Evolutionary conservation across 64 coral and sea anemone species (phyloP).

Genomic region (Exaiptasia diaphana): DNA sequence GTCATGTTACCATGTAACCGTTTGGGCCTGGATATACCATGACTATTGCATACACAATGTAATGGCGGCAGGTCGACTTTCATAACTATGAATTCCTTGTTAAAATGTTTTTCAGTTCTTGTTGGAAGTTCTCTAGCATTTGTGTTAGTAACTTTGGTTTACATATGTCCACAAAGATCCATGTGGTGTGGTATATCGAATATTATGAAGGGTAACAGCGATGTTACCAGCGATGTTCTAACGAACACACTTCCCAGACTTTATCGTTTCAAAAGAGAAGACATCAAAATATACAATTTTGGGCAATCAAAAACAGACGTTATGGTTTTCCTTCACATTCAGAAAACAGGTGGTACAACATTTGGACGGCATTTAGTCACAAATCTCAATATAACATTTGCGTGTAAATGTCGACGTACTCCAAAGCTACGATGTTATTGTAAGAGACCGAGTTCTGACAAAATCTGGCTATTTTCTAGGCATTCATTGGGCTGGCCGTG

Average conservation of each 20-base stretch:
- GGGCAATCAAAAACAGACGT: slow-evolving; percentile 50
- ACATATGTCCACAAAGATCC: background rate
- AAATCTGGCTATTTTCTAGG: slow-evolving; percentile 78
- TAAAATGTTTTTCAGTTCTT: background rate
- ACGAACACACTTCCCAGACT: background rate
- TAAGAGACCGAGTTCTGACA: slow-evolving; percentile 65
- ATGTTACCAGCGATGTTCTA: background rate
- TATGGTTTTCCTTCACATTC: slow-evolving; percentile 92
- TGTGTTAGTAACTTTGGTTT: background rate
- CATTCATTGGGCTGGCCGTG: slow-evolving; percentile 94
- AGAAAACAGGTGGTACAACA: slow-evolving; percentile 89
- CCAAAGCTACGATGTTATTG: slow-evolving; percentile 38
- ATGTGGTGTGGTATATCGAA: background rate
- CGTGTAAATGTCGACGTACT: slow-evolving; percentile 59
- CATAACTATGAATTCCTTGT: too few species aligned
- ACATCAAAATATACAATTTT: slow-evolving; percentile 22
- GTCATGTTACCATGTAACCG: too few species aligned
- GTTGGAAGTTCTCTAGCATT: background rate
- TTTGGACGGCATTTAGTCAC: slow-evolving; percentile 85
- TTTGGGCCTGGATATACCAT: too few species aligned
- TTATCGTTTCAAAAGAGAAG: background rate
- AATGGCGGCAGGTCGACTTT: too few species aligned
- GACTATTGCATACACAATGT: too few species aligned
- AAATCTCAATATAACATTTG: slow-evolving; percentile 52
- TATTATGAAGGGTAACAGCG: background rate